Evolutionary conservation across 2,113 vertebrate genomes (phyloP).

Genomic region (Sula dactylatra): DNA sequence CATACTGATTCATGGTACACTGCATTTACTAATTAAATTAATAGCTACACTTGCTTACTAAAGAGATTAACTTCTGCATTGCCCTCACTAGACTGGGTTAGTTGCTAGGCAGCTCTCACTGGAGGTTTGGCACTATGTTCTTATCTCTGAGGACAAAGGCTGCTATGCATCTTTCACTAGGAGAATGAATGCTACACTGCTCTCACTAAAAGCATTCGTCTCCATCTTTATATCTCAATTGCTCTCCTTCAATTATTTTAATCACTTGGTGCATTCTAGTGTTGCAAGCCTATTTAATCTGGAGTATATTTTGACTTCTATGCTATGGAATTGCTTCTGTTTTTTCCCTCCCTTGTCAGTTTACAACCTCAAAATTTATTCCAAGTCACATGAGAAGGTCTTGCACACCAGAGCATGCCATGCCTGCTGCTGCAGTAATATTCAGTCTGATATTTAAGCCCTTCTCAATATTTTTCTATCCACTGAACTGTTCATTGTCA

Average conservation of each 20-base stretch:
- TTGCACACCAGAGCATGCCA: background rate
- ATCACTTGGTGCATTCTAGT: constrained; percentile 50
- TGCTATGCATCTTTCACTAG: background rate
- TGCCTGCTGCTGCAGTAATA: background rate
- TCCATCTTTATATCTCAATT: constrained; percentile 65
- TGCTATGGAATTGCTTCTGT: background rate
- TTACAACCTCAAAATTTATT: background rate
- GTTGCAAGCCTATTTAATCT: constrained; percentile 49
- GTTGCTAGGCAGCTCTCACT: constrained; percentile 73
- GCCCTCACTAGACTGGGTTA: constrained; percentile 22
- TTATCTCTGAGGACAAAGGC: constrained; percentile 40
- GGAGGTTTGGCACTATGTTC: constrained; percentile 9
- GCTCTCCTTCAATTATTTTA: constrained; percentile 64
- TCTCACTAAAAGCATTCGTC: constrained; percentile 29
- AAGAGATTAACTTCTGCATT: constrained; percentile 68
- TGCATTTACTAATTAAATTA: constrained; percentile 79
- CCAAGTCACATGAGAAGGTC: background rate
- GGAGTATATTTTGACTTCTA: constrained; percentile 6
- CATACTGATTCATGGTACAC: constrained; percentile 59
- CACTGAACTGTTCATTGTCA: background rate
- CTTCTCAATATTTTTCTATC: background rate
- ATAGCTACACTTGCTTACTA: constrained; percentile 73
- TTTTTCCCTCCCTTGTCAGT: background rate
- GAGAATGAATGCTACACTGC: constrained; percentile 23
- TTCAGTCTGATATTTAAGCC: background rate